Percentiles rank a stretch among this genome's conserved stretches.
These are phyloP conservation scores for Psettodes erumei DNA, from an alignment of 2,113 vertebrate species.

Conservation along the genomic window DNA sequence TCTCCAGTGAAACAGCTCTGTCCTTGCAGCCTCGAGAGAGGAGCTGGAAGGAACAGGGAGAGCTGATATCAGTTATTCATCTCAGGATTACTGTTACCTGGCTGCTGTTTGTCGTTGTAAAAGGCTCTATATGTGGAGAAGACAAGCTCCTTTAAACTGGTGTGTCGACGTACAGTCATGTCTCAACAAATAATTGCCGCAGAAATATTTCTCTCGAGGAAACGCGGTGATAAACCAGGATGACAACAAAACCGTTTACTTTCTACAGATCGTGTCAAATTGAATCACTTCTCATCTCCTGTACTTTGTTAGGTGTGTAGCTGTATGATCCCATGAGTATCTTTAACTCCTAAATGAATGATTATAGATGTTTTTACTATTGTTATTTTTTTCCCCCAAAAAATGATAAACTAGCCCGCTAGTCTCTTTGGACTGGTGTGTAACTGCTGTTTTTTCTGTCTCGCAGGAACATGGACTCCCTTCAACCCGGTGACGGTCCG, in stretches of 20 bases:
- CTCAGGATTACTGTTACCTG: neutral
- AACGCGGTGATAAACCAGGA: neutral
- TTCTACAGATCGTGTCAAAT: too few relatives aligned
- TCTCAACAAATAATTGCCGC: neutral
- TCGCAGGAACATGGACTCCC: slow-evolving; percentile 96
- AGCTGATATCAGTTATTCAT: neutral
- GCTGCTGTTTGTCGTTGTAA: neutral
- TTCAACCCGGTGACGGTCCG: slow-evolving; percentile 97
- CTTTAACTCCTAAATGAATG: neutral
- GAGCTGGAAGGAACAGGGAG: too few relatives aligned
- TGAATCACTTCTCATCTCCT: too few relatives aligned
- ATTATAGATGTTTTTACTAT: neutral
- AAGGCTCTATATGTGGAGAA: too few relatives aligned
- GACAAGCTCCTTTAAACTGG: too few relatives aligned
- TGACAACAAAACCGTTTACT: neutral
- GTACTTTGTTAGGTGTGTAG: neutral
- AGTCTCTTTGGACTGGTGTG: neutral
- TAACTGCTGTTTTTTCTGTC: slow-evolving; percentile 43
- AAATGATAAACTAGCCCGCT: neutral
- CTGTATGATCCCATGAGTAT: neutral
- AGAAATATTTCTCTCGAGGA: neutral
- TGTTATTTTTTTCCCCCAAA: neutral
- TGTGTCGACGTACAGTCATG: too few relatives aligned
- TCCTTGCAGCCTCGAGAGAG: too few relatives aligned
- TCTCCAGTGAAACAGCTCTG: too few relatives aligned